Evolutionary conservation across 2,113 vertebrate genomes (phyloP), one percentile per base, ranked within the genome.

Genomic region (Otocyon megalotis): DNA sequence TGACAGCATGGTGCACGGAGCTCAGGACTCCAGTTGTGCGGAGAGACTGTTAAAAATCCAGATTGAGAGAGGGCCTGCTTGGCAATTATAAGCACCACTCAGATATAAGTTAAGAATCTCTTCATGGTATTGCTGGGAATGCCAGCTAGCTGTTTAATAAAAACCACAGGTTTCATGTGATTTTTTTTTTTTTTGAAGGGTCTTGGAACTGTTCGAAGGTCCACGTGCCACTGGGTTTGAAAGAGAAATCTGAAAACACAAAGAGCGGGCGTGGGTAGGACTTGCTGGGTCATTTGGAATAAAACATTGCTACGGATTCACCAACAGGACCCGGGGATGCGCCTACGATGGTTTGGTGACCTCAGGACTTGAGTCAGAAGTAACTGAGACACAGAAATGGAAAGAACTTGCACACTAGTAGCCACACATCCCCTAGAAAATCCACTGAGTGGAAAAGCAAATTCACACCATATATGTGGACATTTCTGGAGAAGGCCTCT

Each of bases 171-270:
- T 6, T 60, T 58, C 54, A 11, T 37, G 13, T 20, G 69, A 80
- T n/a, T 93, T 12, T 30, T 15, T 71, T 71, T 43, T 43, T 43
- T 43, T 43, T 43, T 43, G 65, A 72, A 84, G 19, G 30, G 24
- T 12, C 58, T 77, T 58, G 93, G n/a, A 58, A 86, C 35, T 58
- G 10, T 77, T 3, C 43, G 24, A 67, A 97, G 22, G 22, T 82
- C 32, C 20, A 0, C 9, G 14, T 32, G 9, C 13, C 53, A 54
- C 3, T 79, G 28, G 3, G 5, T 81, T 93, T 88, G 3, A n/a
- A 62, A 30, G 43, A 95, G 26, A 37, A 83, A 67, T 26, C 37
- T 71, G 60, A 80, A 62, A 91, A 35, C 11, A 62, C 0, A 1
- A 54, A 81, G 26, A 65, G 8, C 4, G 67, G 30, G 24, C 5